Conservation (phyloP, 1,140 invertebrate species). For the Rhagoletis zephyria region DNA sequence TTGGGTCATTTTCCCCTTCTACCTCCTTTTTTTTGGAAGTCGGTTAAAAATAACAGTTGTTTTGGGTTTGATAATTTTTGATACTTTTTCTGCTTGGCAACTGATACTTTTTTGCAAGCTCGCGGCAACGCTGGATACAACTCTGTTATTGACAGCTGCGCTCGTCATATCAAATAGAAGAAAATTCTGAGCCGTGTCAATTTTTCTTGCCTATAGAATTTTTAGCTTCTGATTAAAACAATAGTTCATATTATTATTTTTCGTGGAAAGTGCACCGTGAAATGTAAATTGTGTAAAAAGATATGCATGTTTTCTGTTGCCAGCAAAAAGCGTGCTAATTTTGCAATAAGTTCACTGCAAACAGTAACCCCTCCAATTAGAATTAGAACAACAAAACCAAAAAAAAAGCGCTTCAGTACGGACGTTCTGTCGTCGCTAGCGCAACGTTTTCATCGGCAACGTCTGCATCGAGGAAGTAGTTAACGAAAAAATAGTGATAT, state of each 20-base stretch:
- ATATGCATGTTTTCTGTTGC: not conserved
- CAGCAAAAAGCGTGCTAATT: not conserved
- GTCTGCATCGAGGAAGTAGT: constrained; percentile 38
- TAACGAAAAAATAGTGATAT: constrained; percentile 3
- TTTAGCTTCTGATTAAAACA: constrained; percentile 29
- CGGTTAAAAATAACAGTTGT: no score
- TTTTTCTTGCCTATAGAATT: constrained; percentile 34
- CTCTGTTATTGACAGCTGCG: constrained; percentile 35
- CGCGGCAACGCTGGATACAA: not conserved
- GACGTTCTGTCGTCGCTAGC: not conserved
- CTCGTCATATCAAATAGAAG: constrained; percentile 46
- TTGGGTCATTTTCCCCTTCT: no score
- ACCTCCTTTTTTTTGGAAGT: no score
- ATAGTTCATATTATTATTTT: not conserved
- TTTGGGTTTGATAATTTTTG: no score
- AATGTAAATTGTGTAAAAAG: not conserved
- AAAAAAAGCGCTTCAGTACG: not conserved
- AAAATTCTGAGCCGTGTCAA: constrained; percentile 47
- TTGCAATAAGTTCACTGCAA: not conserved
- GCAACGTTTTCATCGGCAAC: constrained; percentile 33
- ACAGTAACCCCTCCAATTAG: constrained; percentile 35
- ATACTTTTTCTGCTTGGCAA: no score
- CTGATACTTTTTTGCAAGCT: no score
- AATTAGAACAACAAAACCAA: constrained; percentile 49
- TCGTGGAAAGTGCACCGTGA: not conserved